Conservation (phyloP, 1,140 invertebrate genomes). For the Sycophaga agraensis region DNA sequence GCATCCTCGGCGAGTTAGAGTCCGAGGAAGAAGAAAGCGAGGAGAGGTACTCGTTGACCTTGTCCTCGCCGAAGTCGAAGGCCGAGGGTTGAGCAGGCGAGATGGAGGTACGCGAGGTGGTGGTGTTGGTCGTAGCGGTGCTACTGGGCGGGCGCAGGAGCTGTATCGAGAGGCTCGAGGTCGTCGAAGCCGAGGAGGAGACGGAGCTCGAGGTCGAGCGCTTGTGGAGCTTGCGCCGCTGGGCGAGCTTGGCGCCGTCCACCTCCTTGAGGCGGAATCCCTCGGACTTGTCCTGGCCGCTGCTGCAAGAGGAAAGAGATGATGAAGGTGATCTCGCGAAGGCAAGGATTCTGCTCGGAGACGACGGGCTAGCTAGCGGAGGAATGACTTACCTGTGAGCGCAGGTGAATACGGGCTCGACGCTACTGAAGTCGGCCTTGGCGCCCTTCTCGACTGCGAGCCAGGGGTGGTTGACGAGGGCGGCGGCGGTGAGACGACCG, state of each 20-base stretch:
- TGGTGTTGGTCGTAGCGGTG: constrained; percentile 24
- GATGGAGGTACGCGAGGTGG: constrained; percentile 36
- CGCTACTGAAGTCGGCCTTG: background rate
- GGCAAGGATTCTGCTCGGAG: too few relatives aligned
- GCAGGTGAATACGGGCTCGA: background rate
- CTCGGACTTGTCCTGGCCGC: constrained; percentile 68
- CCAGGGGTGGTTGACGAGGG: constrained; percentile 70
- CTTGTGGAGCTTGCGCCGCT: constrained; percentile 69
- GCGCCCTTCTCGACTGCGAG: background rate
- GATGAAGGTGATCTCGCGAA: too few relatives aligned
- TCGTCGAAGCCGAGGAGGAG: constrained; percentile 48
- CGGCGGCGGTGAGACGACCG: constrained; percentile 69
- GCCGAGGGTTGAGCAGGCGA: constrained; percentile 44
- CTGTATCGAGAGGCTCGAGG: constrained; percentile 43
- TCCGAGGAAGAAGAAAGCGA: constrained; percentile 55
- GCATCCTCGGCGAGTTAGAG: constrained; percentile 33
- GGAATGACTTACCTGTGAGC: background rate
- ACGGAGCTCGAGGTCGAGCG: constrained; percentile 60
- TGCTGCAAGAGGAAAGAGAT: constrained; percentile 46
- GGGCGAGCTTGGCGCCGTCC: constrained; percentile 67
- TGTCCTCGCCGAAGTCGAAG: constrained; percentile 61
- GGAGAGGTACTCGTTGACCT: constrained; percentile 60
- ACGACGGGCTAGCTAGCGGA: too few relatives aligned
- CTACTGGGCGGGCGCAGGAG: constrained; percentile 35
- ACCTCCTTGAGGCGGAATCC: constrained; percentile 72